phyloP scores from a whole-genome alignment of 2,113 vertebrate genomes.

The Actenoides hombroni region DNA sequence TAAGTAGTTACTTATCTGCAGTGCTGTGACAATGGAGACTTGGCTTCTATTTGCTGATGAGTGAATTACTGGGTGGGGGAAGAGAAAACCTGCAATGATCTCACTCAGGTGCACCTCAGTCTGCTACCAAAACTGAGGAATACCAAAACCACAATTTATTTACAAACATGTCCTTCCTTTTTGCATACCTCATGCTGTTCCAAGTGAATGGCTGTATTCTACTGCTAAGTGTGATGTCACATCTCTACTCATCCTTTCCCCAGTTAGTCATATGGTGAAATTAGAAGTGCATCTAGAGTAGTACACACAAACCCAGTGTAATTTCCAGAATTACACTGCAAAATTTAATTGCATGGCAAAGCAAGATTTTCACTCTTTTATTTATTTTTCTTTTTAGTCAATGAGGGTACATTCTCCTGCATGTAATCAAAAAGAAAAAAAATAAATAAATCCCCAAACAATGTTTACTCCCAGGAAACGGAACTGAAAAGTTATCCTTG shows the following conservation, averaged over 20 bases:
- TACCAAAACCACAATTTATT: conserved; percentile 2
- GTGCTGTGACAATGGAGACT: neutral
- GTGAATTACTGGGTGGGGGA: neutral
- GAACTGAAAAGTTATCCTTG: neutral
- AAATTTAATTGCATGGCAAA: neutral
- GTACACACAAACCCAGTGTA: neutral
- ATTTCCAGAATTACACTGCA: neutral
- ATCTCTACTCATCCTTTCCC: neutral
- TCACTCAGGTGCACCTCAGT: neutral
- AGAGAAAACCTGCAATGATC: neutral
- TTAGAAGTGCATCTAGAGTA: neutral
- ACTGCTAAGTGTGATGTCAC: neutral
- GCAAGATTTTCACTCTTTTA: neutral
- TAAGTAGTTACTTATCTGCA: neutral
- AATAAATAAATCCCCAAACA: neutral
- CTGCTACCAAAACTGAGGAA: conserved; percentile 1
- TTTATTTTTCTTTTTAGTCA: conserved; percentile 23
- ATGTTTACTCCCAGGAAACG: neutral
- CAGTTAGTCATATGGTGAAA: conserved; percentile 23
- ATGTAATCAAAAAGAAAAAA: neutral
- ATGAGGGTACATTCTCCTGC: neutral
- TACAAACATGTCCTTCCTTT: neutral
- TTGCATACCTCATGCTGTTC: neutral
- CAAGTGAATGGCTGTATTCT: conserved; percentile 14
- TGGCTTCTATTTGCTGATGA: conserved; percentile 35